A percentile compares a stretch with the other conserved stretches of the same genome.
These are phyloP conservation scores for Muscina levida DNA, from an alignment of 2,888 invertebrate species.

Conservation along the genomic window DNA sequence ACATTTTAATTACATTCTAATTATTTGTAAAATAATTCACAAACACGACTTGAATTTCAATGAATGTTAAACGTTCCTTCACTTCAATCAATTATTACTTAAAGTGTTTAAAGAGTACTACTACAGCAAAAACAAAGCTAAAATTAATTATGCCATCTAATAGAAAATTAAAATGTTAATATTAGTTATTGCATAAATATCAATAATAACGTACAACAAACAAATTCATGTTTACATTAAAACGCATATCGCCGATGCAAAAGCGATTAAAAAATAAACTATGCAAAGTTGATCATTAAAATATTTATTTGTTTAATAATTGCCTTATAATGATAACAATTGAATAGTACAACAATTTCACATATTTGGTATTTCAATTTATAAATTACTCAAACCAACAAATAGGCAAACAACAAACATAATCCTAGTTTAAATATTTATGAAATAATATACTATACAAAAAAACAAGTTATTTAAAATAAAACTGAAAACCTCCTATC, in stretches of 20 bases:
- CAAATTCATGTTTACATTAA: slow-evolving; percentile 20
- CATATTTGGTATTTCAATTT: slow-evolving; percentile 52
- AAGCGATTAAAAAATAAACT: slow-evolving; percentile 38
- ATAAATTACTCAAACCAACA: slow-evolving; percentile 37
- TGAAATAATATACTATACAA: slow-evolving; percentile 26
- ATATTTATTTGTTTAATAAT: slow-evolving; percentile 64
- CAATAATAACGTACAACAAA: slow-evolving; percentile 32
- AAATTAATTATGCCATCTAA: slow-evolving; percentile 50
- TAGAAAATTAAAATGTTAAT: slow-evolving; percentile 57
- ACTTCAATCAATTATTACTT: background rate
- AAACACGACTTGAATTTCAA: too few species aligned
- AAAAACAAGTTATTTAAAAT: slow-evolving; percentile 36
- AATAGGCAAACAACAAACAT: slow-evolving; percentile 18
- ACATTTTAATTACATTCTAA: too few species aligned
- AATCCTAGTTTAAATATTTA: slow-evolving; percentile 47
- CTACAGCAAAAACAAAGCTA: slow-evolving; percentile 2
- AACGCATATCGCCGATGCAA: background rate
- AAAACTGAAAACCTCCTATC: slow-evolving; percentile 14
- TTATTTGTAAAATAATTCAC: too few species aligned
- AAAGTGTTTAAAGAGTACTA: too few species aligned
- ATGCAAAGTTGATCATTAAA: slow-evolving; percentile 39
- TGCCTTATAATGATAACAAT: slow-evolving; percentile 38
- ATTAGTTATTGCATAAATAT: slow-evolving; percentile 48
- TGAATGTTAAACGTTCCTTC: background rate
- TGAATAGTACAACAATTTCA: slow-evolving; percentile 60